Percentiles rank a stretch among this genome's conserved stretches.
phyloP scores from a whole-genome alignment of 2,797 vertebrate genomes.

The Premnoplex brunnescens region DNA sequence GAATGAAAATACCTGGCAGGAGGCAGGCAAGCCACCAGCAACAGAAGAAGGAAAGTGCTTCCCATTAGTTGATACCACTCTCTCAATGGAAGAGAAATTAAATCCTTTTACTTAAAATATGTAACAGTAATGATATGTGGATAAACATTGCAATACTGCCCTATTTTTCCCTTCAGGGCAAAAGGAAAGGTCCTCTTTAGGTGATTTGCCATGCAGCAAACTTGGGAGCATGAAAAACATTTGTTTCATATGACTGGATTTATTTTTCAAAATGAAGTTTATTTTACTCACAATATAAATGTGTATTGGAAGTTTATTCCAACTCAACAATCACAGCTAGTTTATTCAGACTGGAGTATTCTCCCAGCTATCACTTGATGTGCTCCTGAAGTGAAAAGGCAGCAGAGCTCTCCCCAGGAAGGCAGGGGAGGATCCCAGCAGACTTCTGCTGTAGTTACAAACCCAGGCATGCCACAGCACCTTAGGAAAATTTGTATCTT shows the following conservation, averaged over 20 bases:
- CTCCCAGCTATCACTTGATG: background rate
- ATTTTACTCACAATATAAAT: background rate
- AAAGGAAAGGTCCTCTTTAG: background rate
- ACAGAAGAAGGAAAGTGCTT: accelerated
- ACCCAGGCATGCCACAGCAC: background rate
- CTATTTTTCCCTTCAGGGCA: background rate
- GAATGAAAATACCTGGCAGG: background rate
- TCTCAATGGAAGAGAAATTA: background rate
- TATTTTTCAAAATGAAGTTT: background rate
- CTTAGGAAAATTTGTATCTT: background rate
- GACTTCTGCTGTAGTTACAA: background rate
- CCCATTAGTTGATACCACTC: background rate
- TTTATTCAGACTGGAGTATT: background rate
- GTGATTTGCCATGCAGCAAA: background rate
- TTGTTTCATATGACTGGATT: background rate
- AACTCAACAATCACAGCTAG: background rate
- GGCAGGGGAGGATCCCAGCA: background rate
- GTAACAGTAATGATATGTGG: background rate
- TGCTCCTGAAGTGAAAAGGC: background rate
- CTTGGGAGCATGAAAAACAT: background rate
- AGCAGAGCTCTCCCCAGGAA: accelerated
- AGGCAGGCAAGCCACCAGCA: background rate
- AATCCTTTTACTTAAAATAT: background rate
- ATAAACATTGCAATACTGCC: background rate
- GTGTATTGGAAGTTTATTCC: background rate